Evolutionary conservation across 2,797 vertebrate genomes (phyloP).

Genomic region (Botia kubotai): DNA sequence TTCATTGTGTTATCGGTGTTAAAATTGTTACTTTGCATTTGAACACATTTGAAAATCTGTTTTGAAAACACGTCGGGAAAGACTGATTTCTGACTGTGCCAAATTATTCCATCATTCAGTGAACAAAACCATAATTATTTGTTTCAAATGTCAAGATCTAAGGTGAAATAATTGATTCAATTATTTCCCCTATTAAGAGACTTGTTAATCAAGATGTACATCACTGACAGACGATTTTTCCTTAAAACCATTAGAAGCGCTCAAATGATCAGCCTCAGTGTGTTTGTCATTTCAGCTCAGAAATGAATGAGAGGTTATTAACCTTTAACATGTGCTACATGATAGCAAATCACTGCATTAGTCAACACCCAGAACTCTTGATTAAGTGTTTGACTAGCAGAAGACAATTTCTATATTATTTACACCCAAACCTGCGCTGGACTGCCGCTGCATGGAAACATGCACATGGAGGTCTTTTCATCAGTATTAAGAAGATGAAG

Average conservation of each 20-base stretch:
- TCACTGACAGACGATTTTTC: conserved; percentile 1
- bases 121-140: conserved; percentile 8
- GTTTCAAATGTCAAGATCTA: conserved; percentile 10
- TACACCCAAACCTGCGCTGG: not conserved
- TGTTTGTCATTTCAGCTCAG: conserved; percentile 30
- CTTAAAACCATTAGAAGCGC: not conserved
- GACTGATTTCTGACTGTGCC: not conserved
- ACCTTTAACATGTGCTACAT: conserved; percentile 22
- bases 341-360: conserved; percentile 21
- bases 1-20: not conserved
- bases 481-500: not conserved
- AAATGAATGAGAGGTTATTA: conserved; percentile 23
- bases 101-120: conserved; percentile 10
- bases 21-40: not conserved
- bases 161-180: conserved; percentile 9
- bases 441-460: not conserved
- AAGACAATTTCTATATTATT: not conserved
- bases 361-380: not conserved
- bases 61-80: not conserved
- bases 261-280: conserved; percentile 13
- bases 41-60: not conserved
- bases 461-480: too few species aligned
- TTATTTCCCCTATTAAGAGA: conserved; percentile 13
- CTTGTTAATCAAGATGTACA: conserved; percentile 13
- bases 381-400: not conserved